Evolutionary conservation across 2,888 invertebrate genomes (phyloP).

Genomic region (Zaprionus lineosus): DNA sequence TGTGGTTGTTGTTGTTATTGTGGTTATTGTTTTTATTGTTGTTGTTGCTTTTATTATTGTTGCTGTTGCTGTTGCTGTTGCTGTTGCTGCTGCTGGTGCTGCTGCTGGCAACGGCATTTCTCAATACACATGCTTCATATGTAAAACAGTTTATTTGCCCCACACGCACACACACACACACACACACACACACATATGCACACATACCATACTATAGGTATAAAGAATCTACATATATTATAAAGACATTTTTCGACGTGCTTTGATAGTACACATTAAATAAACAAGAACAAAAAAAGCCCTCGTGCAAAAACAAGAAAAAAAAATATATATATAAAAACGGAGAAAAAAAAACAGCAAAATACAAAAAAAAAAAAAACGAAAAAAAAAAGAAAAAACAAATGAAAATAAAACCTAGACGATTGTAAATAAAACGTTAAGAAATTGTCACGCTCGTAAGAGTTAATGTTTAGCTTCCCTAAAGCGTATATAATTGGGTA

Average conservation of each 20-base stretch:
- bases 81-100: constrained; percentile 16
- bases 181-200: background rate
- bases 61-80: constrained; percentile 17
- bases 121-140: constrained; percentile 46
- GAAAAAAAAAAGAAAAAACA: background rate
- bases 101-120: constrained; percentile 60
- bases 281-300: constrained; percentile 28
- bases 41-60: no score
- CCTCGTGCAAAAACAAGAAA: constrained; percentile 25
- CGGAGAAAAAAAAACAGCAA: no score
- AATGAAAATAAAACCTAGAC: no score
- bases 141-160: constrained; percentile 53
- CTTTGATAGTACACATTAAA: constrained; percentile 45
- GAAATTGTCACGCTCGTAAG: no score
- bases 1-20: no score
- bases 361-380: background rate
- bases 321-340: constrained; percentile 25
- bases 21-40: no score
- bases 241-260: constrained; percentile 59
- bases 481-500: no score
- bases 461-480: no score
- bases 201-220: background rate
- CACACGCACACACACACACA: constrained; percentile 8
- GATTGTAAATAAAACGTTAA: no score
- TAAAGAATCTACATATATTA: constrained; percentile 8